Evolutionary conservation across 2,888 invertebrate genomes (phyloP).

Genomic region (Drosophila parthenogenetica): DNA sequence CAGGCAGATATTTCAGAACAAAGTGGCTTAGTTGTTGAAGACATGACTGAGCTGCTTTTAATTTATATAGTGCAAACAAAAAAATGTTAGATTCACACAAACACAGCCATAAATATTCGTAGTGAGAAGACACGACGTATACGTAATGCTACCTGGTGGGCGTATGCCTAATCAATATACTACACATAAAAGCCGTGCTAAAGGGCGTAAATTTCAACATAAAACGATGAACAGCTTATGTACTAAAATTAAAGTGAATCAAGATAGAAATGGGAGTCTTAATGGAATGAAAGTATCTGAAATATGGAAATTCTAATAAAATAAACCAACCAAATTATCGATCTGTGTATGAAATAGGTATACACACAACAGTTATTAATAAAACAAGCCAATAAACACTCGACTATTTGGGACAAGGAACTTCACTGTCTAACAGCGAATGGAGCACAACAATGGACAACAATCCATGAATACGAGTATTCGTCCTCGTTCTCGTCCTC

Average conservation of each 20-base stretch:
- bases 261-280: background rate
- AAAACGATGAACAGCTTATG: background rate
- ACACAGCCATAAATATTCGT: conserved; percentile 60
- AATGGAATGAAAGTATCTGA: background rate
- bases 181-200: conserved; percentile 14
- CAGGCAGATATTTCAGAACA: conserved; percentile 68
- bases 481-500: conserved; percentile 2
- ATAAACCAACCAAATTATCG: background rate
- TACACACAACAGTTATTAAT: conserved; percentile 11
- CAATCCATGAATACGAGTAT: conserved; percentile 22
- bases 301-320: background rate
- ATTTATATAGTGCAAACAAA: conserved; percentile 65
- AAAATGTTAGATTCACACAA: conserved; percentile 37
- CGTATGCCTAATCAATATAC: conserved; percentile 37
- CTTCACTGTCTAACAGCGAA: background rate
- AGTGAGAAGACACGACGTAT: conserved; percentile 42
- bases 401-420: conserved; percentile 22
- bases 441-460: conserved; percentile 24
- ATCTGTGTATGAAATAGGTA: conserved; percentile 5
- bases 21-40: conserved; percentile 70
- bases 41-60: conserved; percentile 70
- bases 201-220: background rate
- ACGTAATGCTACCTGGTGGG: conserved; percentile 54
- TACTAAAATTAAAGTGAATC: conserved; percentile 1
- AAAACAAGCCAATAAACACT: conserved; percentile 38